A percentile compares a stretch with the other conserved stretches of the same genome.
phyloP scores from a whole-genome alignment of 1,140 invertebrate genomes.

The Metaphire vulgaris region DNA sequence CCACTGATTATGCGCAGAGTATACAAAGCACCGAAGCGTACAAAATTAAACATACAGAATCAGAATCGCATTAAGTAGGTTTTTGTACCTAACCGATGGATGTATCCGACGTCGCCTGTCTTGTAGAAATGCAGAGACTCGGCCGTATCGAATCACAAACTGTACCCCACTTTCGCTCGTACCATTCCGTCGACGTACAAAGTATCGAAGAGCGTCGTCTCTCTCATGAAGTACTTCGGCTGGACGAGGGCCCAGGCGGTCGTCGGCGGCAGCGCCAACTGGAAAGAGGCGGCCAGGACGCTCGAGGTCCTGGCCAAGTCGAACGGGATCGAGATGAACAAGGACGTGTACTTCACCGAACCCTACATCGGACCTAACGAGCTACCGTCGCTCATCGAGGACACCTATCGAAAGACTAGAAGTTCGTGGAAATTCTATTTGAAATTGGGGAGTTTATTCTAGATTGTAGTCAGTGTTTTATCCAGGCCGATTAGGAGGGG shows the following conservation, averaged over 20 bases:
- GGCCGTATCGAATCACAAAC: conserved; percentile 68
- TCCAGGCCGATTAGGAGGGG: too few species aligned
- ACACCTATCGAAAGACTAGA: not conserved
- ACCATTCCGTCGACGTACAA: conserved; percentile 89
- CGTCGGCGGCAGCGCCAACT: conserved; percentile 64
- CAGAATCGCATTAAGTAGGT: too few species aligned
- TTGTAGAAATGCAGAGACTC: conserved; percentile 74
- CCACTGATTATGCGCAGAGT: too few species aligned
- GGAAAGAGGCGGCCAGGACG: conserved; percentile 69
- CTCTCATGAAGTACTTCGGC: conserved; percentile 75
- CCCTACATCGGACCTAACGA: not conserved
- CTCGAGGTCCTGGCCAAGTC: conserved; percentile 64
- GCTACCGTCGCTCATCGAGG: not conserved
- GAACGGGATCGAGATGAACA: conserved; percentile 20
- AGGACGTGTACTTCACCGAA: conserved; percentile 7
- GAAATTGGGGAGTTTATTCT: too few species aligned
- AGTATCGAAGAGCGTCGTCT: conserved; percentile 86
- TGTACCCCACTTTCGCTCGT: conserved; percentile 81
- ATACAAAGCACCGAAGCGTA: too few species aligned
- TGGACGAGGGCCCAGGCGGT: conserved; percentile 89
- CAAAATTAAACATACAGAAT: too few species aligned
- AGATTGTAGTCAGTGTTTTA: too few species aligned
- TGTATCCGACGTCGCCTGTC: too few species aligned
- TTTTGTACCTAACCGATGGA: too few species aligned
- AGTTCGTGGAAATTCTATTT: too few species aligned